Base-by-base conservation (phyloP, 2,797 vertebrate genomes). In the Melanotaenia pygmaea region DNA sequence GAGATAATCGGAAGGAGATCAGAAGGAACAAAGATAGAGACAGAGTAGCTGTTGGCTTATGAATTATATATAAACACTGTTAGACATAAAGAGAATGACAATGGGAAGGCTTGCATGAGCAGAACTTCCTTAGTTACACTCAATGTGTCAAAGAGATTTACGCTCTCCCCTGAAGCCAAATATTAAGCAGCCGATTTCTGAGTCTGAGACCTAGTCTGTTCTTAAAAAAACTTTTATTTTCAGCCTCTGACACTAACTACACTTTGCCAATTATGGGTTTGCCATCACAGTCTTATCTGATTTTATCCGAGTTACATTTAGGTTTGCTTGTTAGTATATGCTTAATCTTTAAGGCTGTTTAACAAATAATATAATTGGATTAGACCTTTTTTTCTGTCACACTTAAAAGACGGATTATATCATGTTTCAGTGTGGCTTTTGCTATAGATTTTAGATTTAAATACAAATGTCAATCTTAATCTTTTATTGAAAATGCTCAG, bases 91-190 rank as follows among this genome's bases (percentile, higher is more conserved):
- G 80, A 74, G 67, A 86, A 74, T 70, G 80, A 80, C 69, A 65
- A 78, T 82, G 67, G 58, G 67, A 79, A 69, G 60, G 70, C 79
- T 62, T 63, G 24, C 72, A 75, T 70, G 76, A 75, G 81, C 73
- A 67, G 70, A 82, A 81, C 82, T 84, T 85, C 76, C 79, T 79
- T 74, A 77, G 79, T 83, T 74, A 74, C 79, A 81, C 70, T 80
- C 35, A 5, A 61, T 50, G 59, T 1, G 64, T 86, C 86, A 86
- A 79, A 83, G 80, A 74, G 35, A 61, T 67, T 18, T 79, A 72
- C 62, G 69, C 58, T 63, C 26, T 77, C 61, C 77, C 67, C 78
- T 79, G 72, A 85, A 90, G 73, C 69, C n/a, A 30, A 72, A 71
- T 83, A 81, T 83, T 80, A 73, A 64, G 79, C 79, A 77, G 80